These are phyloP conservation scores for Leptinotarsa lineolata DNA, from an alignment of 1,140 invertebrate species.

Conservation along the genomic window DNA sequence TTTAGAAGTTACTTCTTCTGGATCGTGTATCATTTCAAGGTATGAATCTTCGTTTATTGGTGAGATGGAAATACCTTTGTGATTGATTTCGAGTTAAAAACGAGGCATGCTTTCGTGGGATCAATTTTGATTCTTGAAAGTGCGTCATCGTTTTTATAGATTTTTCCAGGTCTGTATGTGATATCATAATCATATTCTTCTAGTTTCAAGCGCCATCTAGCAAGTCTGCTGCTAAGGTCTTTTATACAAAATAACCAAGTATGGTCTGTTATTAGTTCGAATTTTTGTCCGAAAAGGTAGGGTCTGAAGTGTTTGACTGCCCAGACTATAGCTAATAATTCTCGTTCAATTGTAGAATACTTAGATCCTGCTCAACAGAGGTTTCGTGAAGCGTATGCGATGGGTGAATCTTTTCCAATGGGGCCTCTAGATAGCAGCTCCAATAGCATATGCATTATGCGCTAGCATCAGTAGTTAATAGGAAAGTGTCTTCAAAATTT, in stretches of 20 bases:
- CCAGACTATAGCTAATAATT: no score
- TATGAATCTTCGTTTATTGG: slow-evolving; percentile 5
- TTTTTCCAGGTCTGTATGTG: background rate
- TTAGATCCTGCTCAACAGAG: no score
- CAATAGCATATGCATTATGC: slow-evolving; percentile 49
- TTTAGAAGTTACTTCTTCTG: no score
- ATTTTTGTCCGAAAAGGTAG: slow-evolving; percentile 39
- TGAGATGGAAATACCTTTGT: background rate
- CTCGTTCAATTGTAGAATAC: no score
- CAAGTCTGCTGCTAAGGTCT: slow-evolving; percentile 54
- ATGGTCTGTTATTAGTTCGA: slow-evolving; percentile 40
- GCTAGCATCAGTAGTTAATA: slow-evolving; percentile 55
- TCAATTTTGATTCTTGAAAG: background rate
- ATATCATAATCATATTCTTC: slow-evolving; percentile 11
- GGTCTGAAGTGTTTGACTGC: no score
- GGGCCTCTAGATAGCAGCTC: slow-evolving; percentile 48
- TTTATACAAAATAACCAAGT: slow-evolving; percentile 53
- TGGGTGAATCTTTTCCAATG: no score
- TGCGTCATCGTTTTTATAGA: background rate
- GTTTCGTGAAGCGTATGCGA: no score
- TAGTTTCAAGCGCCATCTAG: slow-evolving; percentile 54
- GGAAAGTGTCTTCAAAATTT: slow-evolving; percentile 51
- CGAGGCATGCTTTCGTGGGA: no score
- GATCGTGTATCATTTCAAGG: no score
- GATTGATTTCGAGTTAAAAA: no score